These are phyloP conservation scores for Peromyscus attwateri DNA, from an alignment of 2,797 vertebrate species.

Conservation along the genomic window DNA sequence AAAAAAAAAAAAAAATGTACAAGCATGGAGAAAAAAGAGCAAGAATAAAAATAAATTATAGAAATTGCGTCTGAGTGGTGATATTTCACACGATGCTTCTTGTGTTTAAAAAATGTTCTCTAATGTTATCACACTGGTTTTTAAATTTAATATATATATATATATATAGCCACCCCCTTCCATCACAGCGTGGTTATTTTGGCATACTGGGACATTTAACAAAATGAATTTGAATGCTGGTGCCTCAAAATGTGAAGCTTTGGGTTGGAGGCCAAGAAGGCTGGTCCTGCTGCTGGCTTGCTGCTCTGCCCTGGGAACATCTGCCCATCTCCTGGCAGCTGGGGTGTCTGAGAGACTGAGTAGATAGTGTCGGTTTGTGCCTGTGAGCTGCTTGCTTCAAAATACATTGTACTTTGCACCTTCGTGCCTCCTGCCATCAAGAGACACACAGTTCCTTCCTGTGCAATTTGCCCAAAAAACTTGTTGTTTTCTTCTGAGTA, in stretches of 20 bases:
- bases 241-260: background rate
- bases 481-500: conserved; percentile 54
- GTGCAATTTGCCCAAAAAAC: background rate
- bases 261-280: background rate
- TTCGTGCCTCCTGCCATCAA: background rate
- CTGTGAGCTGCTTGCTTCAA: conserved; percentile 43
- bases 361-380: conserved; percentile 64
- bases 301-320: background rate
- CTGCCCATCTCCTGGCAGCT: background rate
- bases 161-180: background rate
- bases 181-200: background rate
- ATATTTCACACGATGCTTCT: background rate
- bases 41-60: conserved; percentile 26
- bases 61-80: background rate
- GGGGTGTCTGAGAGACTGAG: background rate
- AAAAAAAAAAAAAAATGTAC: background rate
- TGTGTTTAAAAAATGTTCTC: conserved; percentile 30
- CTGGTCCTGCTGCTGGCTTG: background rate
- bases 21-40: background rate
- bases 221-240: background rate
- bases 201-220: background rate
- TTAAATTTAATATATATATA: conserved; percentile 6
- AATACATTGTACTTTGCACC: conserved; percentile 32
- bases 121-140: conserved; percentile 13
- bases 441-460: conserved; percentile 61